Conservation (phyloP, 2,888 invertebrate species). For the Aquatica leii region DNA sequence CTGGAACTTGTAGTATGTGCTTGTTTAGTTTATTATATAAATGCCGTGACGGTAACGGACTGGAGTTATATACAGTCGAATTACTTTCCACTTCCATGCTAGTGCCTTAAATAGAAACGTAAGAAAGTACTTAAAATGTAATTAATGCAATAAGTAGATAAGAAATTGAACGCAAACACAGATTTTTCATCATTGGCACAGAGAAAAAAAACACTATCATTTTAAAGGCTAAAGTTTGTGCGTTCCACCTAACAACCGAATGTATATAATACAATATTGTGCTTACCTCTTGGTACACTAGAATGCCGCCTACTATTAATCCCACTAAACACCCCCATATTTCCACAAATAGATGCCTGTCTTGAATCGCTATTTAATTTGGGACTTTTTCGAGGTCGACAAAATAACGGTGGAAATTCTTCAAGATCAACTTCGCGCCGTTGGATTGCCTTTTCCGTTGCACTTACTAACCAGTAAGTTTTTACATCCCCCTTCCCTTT, state of each 20-base stretch:
- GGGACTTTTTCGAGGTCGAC: slow-evolving; percentile 82
- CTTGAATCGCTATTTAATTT: slow-evolving; percentile 79
- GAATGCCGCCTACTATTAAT: slow-evolving; percentile 70
- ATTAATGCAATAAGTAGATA: too few relatives aligned
- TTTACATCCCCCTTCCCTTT: slow-evolving; percentile 87
- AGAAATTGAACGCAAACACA: neutral
- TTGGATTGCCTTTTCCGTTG: slow-evolving; percentile 83
- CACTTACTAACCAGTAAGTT: slow-evolving; percentile 81
- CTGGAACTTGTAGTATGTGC: slow-evolving; percentile 63
- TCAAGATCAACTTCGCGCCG: slow-evolving; percentile 76
- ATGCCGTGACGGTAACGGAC: slow-evolving; percentile 59
- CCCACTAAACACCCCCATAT: slow-evolving; percentile 57
- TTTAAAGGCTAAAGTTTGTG: too few relatives aligned
- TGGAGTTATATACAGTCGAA: slow-evolving; percentile 65
- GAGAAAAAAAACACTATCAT: too few relatives aligned
- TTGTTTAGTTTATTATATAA: slow-evolving; percentile 59
- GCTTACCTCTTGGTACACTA: slow-evolving; percentile 66
- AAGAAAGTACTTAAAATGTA: slow-evolving; percentile 1
- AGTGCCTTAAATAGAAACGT: slow-evolving; percentile 53
- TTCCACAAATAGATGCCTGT: slow-evolving; percentile 77
- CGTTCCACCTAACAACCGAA: too few relatives aligned
- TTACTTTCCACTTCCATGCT: slow-evolving; percentile 66
- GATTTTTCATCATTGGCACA: too few relatives aligned
- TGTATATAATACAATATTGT: too few relatives aligned
- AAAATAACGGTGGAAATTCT: slow-evolving; percentile 82